Base-by-base conservation (phyloP, 2,888 invertebrate species). In the Lasioglossum malachurum region DNA sequence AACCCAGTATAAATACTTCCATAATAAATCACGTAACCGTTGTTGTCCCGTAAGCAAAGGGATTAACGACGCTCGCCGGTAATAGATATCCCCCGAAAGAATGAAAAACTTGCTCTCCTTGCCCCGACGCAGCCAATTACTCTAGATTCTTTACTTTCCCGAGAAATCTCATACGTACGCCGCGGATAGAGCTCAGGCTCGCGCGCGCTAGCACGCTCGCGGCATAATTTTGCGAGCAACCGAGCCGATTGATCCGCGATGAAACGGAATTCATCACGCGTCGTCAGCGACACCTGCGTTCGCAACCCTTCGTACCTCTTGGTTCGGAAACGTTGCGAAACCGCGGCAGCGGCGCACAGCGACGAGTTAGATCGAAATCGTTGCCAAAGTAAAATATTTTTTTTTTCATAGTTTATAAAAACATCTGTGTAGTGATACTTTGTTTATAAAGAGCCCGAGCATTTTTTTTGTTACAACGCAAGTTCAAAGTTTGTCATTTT, bases 51-150 rank as follows among this genome's bases (percentile, higher is more conserved):
- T 10, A 35, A 38, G 69, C 69, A 69, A 38, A 69, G 38, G 69
- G 23, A 69, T 69, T 69, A 69, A 76, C 71, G 35, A 78, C 71
- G 75, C 80, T 72, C 46, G 46, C 57, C 41, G 41, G 72, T 80
- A 77, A 84, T 76, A 79, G 88, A 78, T 86, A 84, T 84, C 78
- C 80, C 38, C 64, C 41, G 79, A 71, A 82, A 75, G 73, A 82
- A 53, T 87, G 82, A 92, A 90, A 92, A 90, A 92, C 91, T 90
- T 78, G 92, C 90, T 92, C 91, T 90, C 92, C 92, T 92, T 92
- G 93, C 86, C 91, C 92, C 90, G 89, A 23, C 87, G 78, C 78
- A 79, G 87, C 84, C 87, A 93, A 92, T 93, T 92, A 90, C 91
- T 88, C 88, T 89, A 90, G 86, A 89, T 91, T 90, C 86, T 89